phyloP scores from a whole-genome alignment of 2,113 vertebrate species.

The Epinephelus fuscoguttatus region DNA sequence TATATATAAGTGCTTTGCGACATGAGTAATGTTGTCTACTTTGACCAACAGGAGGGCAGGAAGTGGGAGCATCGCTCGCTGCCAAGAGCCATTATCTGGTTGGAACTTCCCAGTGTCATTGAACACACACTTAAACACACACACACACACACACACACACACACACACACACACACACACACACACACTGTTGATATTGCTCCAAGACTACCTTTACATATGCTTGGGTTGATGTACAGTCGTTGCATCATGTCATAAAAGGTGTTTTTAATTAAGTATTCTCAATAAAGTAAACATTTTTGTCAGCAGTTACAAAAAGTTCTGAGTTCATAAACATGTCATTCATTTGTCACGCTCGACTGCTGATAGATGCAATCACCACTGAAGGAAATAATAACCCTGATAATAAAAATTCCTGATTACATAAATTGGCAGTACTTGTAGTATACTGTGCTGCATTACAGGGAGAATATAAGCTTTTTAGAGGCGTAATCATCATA shows the following conservation, averaged over 20 bases:
- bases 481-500: slow-evolving; percentile 30
- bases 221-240: too few species aligned
- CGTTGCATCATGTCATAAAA: not conserved
- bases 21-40: not conserved
- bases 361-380: slow-evolving; percentile 39
- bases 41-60: not conserved
- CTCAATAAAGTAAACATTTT: not conserved
- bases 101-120: not conserved
- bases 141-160: too few species aligned
- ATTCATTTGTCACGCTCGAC: slow-evolving; percentile 28
- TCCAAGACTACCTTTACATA: too few species aligned
- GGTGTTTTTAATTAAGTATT: not conserved
- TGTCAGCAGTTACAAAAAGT: not conserved
- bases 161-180: not conserved
- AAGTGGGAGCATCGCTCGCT: not conserved
- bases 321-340: slow-evolving; percentile 21
- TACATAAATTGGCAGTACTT: slow-evolving; percentile 36
- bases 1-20: too few species aligned
- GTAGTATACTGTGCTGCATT: slow-evolving; percentile 46
- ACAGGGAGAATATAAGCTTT: slow-evolving; percentile 23
- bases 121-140: too few species aligned
- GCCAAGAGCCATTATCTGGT: not conserved
- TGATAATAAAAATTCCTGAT: slow-evolving; percentile 39
- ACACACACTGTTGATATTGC: not conserved
- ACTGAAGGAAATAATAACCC: slow-evolving; percentile 49